Conservation (phyloP, 1,140 invertebrate species). For the Cyclargus thomasi region DNA sequence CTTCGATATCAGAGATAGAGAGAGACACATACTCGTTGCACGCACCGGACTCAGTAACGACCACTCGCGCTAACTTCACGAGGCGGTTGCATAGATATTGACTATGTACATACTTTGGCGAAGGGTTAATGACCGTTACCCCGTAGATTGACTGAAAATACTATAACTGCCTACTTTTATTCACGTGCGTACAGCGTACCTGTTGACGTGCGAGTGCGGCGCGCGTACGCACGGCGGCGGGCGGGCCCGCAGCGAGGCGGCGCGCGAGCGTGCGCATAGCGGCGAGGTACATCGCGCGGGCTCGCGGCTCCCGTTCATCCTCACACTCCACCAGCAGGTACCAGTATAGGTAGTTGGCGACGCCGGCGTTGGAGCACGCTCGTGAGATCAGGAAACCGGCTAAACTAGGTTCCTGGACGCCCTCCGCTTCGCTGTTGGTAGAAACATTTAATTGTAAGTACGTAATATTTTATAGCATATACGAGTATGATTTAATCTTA, state of each 20-base stretch:
- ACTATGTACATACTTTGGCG: too few species aligned
- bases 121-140: too few species aligned
- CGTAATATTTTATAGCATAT: background rate
- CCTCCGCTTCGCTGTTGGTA: conserved; percentile 24
- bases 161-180: too few species aligned
- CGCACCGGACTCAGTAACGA: too few species aligned
- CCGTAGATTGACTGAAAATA: too few species aligned
- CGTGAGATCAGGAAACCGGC: conserved; percentile 93
- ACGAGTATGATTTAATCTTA: too few species aligned
- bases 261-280: conserved; percentile 92
- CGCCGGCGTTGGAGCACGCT: conserved; percentile 89
- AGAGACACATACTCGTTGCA: too few species aligned
- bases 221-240: conserved; percentile 23
- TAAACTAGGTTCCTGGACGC: conserved; percentile 84
- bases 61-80: too few species aligned
- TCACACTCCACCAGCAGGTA: conserved; percentile 96
- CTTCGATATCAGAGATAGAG: too few species aligned
- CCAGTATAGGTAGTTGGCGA: conserved; percentile 99
- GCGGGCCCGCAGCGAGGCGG: conserved; percentile 65
- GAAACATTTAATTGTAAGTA: background rate
- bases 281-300: conserved; percentile 90
- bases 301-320: conserved; percentile 82
- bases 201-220: conserved; percentile 32
- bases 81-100: too few species aligned
- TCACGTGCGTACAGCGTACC: conserved; percentile 69